Percentiles rank a stretch among this genome's conserved stretches.
These are phyloP conservation scores for Amitus sp. DNA, from an alignment of 2,888 invertebrate genomes.

Conservation along the genomic window DNA sequence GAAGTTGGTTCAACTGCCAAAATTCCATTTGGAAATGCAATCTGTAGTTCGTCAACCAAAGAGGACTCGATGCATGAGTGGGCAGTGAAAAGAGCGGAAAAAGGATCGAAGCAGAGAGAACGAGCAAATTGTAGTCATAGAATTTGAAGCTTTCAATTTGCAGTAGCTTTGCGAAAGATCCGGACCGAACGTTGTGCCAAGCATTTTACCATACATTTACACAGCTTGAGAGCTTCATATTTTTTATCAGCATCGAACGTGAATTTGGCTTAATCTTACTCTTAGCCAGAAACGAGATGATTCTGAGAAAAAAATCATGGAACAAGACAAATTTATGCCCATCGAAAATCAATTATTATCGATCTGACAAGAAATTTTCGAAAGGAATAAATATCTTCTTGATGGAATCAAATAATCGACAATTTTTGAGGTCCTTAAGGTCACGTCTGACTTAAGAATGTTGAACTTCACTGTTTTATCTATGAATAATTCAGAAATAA, in stretches of 20 bases:
- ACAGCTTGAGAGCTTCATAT: constrained; percentile 17
- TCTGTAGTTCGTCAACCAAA: constrained; percentile 37
- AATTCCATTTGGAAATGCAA: constrained; percentile 31
- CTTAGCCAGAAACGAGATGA: constrained; percentile 1
- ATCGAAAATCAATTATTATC: not conserved
- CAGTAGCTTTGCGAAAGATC: constrained; percentile 31
- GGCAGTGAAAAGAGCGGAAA: constrained; percentile 28
- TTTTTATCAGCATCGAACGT: constrained; percentile 15
- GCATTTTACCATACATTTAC: constrained; percentile 25
- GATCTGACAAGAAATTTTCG: not conserved
- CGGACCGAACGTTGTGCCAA: constrained; percentile 25
- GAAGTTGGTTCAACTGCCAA: constrained; percentile 1
- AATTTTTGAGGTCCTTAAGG: too few species aligned
- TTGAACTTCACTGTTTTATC: too few species aligned
- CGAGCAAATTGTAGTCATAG: constrained; percentile 22
- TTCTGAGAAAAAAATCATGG: not conserved
- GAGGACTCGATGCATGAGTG: constrained; percentile 38
- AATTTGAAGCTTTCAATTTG: constrained; percentile 39
- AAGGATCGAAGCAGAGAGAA: constrained; percentile 4
- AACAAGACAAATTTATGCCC: not conserved
- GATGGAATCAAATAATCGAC: too few species aligned
- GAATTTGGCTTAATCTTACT: constrained; percentile 12
- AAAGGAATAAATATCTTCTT: not conserved
- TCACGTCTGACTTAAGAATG: too few species aligned
- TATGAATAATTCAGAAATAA: too few species aligned